Conservation (phyloP, 2,797 vertebrate species). For the Anniella stebbinsi region DNA sequence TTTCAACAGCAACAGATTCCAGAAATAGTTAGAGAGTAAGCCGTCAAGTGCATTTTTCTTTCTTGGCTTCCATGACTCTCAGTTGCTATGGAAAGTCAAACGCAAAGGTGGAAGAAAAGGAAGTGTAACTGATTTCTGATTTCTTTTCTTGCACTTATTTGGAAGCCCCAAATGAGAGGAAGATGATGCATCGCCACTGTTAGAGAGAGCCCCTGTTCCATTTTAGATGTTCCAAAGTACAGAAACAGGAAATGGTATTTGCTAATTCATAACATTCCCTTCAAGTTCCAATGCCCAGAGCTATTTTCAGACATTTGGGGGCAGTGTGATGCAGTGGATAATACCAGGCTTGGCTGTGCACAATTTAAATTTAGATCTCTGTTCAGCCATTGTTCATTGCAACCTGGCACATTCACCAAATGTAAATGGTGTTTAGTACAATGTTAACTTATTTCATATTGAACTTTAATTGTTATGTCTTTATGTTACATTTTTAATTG, state of each 20-base stretch:
- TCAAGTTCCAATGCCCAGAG: background rate
- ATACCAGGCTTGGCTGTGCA: background rate
- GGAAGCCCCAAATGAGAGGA: background rate
- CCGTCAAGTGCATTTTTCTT: background rate
- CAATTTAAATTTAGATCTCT: background rate
- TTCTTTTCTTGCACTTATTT: background rate
- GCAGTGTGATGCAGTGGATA: constrained; percentile 6
- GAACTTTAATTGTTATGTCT: background rate
- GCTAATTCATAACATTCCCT: background rate
- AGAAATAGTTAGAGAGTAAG: no score
- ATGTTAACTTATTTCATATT: background rate
- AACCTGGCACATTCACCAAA: no score
- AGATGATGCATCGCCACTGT: background rate
- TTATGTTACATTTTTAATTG: background rate
- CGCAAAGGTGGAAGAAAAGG: no score
- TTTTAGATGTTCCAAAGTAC: background rate
- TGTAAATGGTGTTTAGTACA: background rate
- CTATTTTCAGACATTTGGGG: constrained; percentile 21
- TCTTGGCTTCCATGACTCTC: background rate
- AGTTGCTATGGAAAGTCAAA: background rate
- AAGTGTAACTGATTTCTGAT: background rate
- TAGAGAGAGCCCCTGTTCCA: background rate
- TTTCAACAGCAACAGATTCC: background rate
- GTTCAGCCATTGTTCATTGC: background rate
- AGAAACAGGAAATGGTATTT: background rate